phyloP scores from a whole-genome alignment of 2,888 invertebrate species.

The Charanyca ferruginea region DNA sequence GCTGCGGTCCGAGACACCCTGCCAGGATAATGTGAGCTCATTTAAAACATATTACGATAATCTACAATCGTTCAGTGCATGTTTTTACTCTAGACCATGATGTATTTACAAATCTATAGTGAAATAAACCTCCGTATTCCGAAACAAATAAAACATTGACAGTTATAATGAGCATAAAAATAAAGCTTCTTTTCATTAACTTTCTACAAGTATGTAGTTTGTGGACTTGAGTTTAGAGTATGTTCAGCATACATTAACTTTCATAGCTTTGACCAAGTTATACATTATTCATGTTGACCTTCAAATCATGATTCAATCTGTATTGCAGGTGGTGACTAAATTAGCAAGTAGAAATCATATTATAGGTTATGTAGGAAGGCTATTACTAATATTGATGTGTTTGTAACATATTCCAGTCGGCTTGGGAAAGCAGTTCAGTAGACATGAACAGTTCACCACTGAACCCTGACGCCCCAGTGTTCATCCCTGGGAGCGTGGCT shows the following conservation, averaged over 20 bases:
- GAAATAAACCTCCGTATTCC: conserved; percentile 37
- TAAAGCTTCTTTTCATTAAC: conserved; percentile 10
- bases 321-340: conserved; percentile 43
- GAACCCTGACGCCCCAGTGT: conserved; percentile 97
- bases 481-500: conserved; percentile 92
- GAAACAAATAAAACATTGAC: conserved; percentile 27
- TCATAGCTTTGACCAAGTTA: conserved; percentile 15
- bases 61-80: neutral
- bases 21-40: conserved; percentile 86
- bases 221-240: neutral
- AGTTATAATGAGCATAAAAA: conserved; percentile 13
- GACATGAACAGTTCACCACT: conserved; percentile 95
- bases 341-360: conserved; percentile 17
- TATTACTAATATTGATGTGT: conserved; percentile 27
- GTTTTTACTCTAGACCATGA: conserved; percentile 5
- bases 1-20: conserved; percentile 87
- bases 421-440: conserved; percentile 88
- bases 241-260: neutral
- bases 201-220: neutral
- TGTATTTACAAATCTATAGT: conserved; percentile 30
- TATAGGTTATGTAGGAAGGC: conserved; percentile 32
- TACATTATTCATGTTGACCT: conserved; percentile 32
- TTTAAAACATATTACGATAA: conserved; percentile 6
- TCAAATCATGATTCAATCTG: conserved; percentile 59
- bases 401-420: conserved; percentile 80